Evolutionary conservation across 2,888 invertebrate genomes (phyloP), one percentile per base, ranked within the genome.

Genomic region (Latheticus oryzae): DNA sequence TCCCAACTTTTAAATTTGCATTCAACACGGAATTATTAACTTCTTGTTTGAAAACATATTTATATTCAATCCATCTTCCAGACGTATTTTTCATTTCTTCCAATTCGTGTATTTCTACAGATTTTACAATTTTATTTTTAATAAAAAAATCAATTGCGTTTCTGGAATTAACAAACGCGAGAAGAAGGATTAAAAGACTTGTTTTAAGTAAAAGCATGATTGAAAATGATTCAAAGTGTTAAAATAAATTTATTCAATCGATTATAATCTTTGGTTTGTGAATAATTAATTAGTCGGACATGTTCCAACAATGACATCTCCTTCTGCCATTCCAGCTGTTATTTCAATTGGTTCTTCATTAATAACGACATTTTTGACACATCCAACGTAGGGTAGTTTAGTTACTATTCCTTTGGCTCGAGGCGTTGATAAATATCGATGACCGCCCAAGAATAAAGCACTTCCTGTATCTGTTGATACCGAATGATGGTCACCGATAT

Each of bases 361-460:
- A 35, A 92, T 85, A 42, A 82, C 75, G 1, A 93, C 82, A 72
- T 91, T 89, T 43, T 82, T 84, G 33, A 95, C 87, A 74, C 94
- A 92, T 12, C 94, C 93, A 23, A 91, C 87, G 77, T 85, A 97
- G 5, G 89, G 87, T 15, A 85, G 82, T 7, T 83, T 81, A 0
- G 91, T 88, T 24, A 83, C 82, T 2, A 92, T 84, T 1, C 94
- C 95, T 17, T 86, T 79, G 0, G 83, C 73, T 61, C 71, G 73
- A 8, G 47, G 1, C 5, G 37, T 17, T 35, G 70, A 64, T 8
- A 78, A 63, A 50, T 83, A 80, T 1, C 89, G 88, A 78, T 95
- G 91, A 0, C 97, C 97, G 11, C 98, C 98, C 69, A 98, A 83
- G 78, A 91, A 97, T 19, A 98, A 81, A 0, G 95, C 91, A 59